phyloP scores from a whole-genome alignment of 2,113 vertebrate genomes.

The Carassius carassius region DNA sequence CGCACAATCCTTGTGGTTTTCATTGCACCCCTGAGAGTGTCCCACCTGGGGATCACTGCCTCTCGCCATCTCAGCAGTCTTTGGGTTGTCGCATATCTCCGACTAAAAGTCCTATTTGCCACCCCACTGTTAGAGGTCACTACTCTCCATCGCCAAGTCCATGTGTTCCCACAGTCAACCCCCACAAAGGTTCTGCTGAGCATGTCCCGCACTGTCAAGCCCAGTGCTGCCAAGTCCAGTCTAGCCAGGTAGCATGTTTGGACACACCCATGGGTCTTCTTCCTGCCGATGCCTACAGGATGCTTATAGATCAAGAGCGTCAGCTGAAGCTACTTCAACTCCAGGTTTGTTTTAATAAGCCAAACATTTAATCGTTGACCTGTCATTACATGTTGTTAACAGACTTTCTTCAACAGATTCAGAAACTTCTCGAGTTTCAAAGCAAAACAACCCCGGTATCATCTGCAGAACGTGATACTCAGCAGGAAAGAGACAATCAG shows the following conservation, averaged over 20 bases:
- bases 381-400: not conserved
- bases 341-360: conserved; percentile 78
- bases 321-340: conserved; percentile 92
- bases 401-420: conserved; percentile 77
- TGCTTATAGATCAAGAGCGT: conserved; percentile 87
- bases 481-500: conserved; percentile 69
- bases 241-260: conserved; percentile 46
- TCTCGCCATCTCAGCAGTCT: conserved; percentile 63
- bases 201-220: conserved; percentile 57
- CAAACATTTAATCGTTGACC: not conserved
- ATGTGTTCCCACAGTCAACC: conserved; percentile 48
- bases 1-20: conserved; percentile 14
- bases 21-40: conserved; percentile 56
- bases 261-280: conserved; percentile 70
- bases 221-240: conserved; percentile 66
- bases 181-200: conserved; percentile 46
- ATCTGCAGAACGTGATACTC: conserved; percentile 38
- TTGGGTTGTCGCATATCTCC: conserved; percentile 62
- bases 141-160: conserved; percentile 59
- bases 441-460: conserved; percentile 42
- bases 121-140: conserved; percentile 64
- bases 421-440: conserved; percentile 89
- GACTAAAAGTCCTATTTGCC: conserved; percentile 61
- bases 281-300: conserved; percentile 81
- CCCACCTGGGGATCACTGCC: conserved; percentile 67